Evolutionary conservation across 2,113 vertebrate species (phyloP), one percentile per base, ranked within the genome.

Genomic region (Corydoras sp.): DNA sequence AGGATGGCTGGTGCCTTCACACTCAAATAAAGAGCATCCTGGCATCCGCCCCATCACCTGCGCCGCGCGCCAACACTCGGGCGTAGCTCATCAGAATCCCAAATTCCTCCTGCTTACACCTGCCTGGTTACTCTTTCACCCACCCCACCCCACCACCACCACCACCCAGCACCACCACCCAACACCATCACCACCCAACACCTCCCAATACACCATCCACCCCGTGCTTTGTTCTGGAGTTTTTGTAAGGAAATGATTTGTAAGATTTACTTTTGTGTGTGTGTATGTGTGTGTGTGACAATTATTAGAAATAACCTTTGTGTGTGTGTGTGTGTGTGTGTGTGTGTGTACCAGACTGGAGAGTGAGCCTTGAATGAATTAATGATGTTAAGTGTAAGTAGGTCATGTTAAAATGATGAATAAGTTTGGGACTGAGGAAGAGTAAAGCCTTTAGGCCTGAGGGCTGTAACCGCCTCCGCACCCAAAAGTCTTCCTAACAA

Each of bases 341-440:
- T 53, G 69, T 72, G 61, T 43, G 35, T 43, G 35, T 24, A 24
- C 18, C 18, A 24, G 18, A 24, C 18, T 24, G 18, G 18, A 24
- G 18, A 24, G 18, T 24, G 18, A 24, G 18, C 18, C 18, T 24
- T 48, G 60, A 77, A 81, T 76, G 69, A 76, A 83, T 81, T 77
- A 79, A 79, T 81, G 64, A 75, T 76, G 72, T 73, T 73, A 74
- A 75, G 75, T 68, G 48, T 69, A 80, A 82, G 73, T 77, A 71
- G 75, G 77, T 14, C 72, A 77, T 73, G 69, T 72, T 77, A 61
- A 68, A 50, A 79, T 79, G 71, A 76, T 81, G 71, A 77, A 69
- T 70, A 66, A 69, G 77, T 74, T 56, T 69, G 71, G 72, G 73
- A 77, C 60, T 69, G 35, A 0, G 32, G 60, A 73, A 65, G 62